phyloP scores from a whole-genome alignment of 1,140 invertebrate genomes.

The Procambarus virginalis region DNA sequence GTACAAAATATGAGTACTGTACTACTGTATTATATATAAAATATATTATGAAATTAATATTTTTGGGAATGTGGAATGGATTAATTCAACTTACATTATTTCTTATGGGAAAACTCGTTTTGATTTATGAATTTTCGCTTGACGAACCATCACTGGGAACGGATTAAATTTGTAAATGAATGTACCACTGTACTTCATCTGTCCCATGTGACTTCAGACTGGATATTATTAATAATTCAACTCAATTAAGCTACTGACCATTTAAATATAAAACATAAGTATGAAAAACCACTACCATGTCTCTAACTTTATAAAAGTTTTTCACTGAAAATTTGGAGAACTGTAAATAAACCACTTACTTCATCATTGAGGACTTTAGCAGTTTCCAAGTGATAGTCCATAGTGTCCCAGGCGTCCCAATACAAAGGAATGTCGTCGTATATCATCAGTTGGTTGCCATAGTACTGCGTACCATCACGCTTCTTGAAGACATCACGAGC shows the following conservation, averaged over 20 bases:
- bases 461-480: constrained; percentile 54
- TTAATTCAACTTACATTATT: too few relatives aligned
- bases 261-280: not conserved
- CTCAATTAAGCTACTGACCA: too few relatives aligned
- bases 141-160: too few relatives aligned
- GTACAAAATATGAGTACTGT: too few relatives aligned
- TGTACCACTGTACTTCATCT: too few relatives aligned
- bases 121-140: too few relatives aligned
- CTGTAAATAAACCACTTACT: not conserved
- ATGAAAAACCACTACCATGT: not conserved
- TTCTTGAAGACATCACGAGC: constrained; percentile 61
- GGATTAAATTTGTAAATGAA: too few relatives aligned
- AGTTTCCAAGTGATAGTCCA: constrained; percentile 78
- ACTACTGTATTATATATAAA: too few relatives aligned
- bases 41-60: too few relatives aligned
- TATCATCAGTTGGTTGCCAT: constrained; percentile 71
- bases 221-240: not conserved
- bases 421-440: constrained; percentile 78
- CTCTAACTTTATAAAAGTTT: not conserved
- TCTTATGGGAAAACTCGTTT: too few relatives aligned
- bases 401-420: constrained; percentile 80
- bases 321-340: not conserved
- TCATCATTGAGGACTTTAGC: constrained; percentile 69
- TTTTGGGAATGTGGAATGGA: too few relatives aligned
- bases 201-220: too few relatives aligned